Conservation (phyloP, 2,113 vertebrate genomes). For the Mugil cephalus region DNA sequence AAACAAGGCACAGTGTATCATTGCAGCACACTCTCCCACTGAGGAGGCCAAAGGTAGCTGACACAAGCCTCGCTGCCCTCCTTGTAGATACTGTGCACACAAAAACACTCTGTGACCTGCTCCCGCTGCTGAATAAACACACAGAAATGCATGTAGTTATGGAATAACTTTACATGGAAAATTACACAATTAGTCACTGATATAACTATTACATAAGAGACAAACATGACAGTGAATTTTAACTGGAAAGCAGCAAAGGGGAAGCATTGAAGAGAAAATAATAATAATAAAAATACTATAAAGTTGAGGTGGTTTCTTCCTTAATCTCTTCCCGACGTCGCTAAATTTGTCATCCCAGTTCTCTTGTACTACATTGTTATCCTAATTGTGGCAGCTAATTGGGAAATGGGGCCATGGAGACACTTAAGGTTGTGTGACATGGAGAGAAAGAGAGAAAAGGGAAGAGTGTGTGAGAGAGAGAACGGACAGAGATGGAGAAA, state of each 20-base stretch:
- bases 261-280: slow-evolving; percentile 13
- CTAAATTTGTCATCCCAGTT: slow-evolving; percentile 86
- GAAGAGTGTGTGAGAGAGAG: not conserved
- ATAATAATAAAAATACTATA: slow-evolving; percentile 2
- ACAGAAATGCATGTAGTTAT: slow-evolving; percentile 15
- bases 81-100: slow-evolving; percentile 30
- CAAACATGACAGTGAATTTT: slow-evolving; percentile 31
- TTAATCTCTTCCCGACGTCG: slow-evolving; percentile 63
- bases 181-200: slow-evolving; percentile 10
- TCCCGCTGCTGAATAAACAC: slow-evolving; percentile 22
- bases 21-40: slow-evolving; percentile 67
- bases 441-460: slow-evolving; percentile 10
- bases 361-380: slow-evolving; percentile 85
- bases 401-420: slow-evolving; percentile 79
- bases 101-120: slow-evolving; percentile 22
- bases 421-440: slow-evolving; percentile 60
- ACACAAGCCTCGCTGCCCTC: slow-evolving; percentile 43
- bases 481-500: not conserved
- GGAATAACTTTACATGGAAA: not conserved
- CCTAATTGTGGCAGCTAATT: slow-evolving; percentile 85
- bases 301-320: slow-evolving; percentile 57
- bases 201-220: slow-evolving; percentile 30
- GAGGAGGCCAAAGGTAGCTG: slow-evolving; percentile 64
- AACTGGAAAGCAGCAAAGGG: slow-evolving; percentile 24
- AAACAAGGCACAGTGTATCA: slow-evolving; percentile 57